Evolutionary conservation across 2,797 vertebrate genomes (phyloP).

Genomic region (Pitangus sulphuratus): DNA sequence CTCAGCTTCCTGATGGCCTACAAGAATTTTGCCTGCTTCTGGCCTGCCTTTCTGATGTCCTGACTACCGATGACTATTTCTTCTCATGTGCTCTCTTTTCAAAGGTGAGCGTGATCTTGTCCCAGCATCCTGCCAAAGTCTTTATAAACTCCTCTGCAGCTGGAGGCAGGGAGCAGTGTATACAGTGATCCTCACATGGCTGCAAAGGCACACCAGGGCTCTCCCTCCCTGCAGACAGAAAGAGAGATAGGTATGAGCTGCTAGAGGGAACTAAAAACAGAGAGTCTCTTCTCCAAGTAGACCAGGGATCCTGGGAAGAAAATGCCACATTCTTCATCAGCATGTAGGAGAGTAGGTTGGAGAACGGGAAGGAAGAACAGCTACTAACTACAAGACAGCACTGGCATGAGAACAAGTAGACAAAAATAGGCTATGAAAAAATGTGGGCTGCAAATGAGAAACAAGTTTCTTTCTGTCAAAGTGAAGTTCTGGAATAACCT

Average conservation of each 20-base stretch:
- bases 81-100: neutral
- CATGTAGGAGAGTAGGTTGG: neutral
- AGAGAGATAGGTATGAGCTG: neutral
- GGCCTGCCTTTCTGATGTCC: neutral
- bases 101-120: neutral
- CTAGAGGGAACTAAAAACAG: neutral
- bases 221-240: neutral
- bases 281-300: neutral
- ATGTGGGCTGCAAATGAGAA: slow-evolving; percentile 59
- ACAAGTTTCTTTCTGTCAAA: slow-evolving; percentile 52
- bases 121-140: neutral
- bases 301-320: neutral
- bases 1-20: neutral
- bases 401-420: slow-evolving; percentile 44
- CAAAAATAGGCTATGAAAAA: slow-evolving; percentile 61
- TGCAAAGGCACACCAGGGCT: neutral
- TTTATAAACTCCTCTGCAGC: neutral
- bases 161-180: neutral
- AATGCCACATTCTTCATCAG: neutral
- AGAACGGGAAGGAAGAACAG: neutral
- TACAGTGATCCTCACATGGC: neutral
- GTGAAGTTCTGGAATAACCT: slow-evolving; percentile 44
- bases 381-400: slow-evolving; percentile 44
- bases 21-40: neutral
- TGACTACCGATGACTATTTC: neutral